Percentiles rank a stretch among this genome's conserved stretches.
Conservation (phyloP, 1,140 invertebrate genomes). For the Drosophila quadrilineata region DNA sequence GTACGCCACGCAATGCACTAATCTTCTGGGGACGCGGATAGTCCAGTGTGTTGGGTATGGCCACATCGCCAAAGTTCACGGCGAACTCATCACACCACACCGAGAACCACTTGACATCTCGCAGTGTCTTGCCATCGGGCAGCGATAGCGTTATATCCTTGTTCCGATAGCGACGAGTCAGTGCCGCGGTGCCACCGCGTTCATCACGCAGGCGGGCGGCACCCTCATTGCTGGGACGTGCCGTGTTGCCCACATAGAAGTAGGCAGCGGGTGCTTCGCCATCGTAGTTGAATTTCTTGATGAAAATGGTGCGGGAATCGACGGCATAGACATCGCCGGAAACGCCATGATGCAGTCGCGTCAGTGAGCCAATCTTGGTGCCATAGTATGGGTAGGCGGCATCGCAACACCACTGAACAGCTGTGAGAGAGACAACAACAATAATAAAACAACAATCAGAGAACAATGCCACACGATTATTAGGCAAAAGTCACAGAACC, state of each 20-base stretch:
- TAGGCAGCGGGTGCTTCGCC: conserved; percentile 94
- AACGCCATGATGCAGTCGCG: conserved; percentile 90
- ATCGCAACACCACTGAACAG: conserved; percentile 44
- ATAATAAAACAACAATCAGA: conserved; percentile 6
- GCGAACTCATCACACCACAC: conserved; percentile 95
- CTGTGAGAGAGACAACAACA: conserved; percentile 38
- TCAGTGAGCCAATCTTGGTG: conserved; percentile 89
- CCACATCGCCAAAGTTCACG: conserved; percentile 94
- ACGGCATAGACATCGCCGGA: conserved; percentile 93
- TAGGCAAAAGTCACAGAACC: conserved; percentile 18
- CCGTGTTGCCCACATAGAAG: conserved; percentile 91
- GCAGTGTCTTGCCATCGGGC: conserved; percentile 92
- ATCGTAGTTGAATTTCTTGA: conserved; percentile 94
- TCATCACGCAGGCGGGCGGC: conserved; percentile 91
- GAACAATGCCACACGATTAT: background rate
- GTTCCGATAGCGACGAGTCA: conserved; percentile 89
- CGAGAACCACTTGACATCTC: conserved; percentile 92
- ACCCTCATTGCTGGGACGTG: conserved; percentile 84
- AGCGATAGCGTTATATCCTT: conserved; percentile 91
- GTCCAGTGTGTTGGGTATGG: conserved; percentile 89
- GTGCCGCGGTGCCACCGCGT: conserved; percentile 85
- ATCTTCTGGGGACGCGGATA: conserved; percentile 92
- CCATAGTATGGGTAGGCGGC: conserved; percentile 86
- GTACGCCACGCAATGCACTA: conserved; percentile 88
- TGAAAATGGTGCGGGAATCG: conserved; percentile 91